phyloP scores from a whole-genome alignment of 2,113 vertebrate genomes.

The Callocephalon fimbriatum region DNA sequence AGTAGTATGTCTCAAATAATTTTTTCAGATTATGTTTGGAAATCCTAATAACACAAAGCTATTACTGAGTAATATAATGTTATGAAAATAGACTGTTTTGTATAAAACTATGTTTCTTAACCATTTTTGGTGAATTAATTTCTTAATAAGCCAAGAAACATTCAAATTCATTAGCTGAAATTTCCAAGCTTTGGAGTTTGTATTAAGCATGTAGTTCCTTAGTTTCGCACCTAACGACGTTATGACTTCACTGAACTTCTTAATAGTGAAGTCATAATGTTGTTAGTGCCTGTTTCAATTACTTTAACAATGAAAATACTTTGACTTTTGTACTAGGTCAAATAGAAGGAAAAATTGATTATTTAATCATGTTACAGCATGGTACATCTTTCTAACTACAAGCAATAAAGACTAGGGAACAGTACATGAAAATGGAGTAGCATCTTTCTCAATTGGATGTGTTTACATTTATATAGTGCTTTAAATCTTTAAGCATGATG shows the following conservation, averaged over 20 bases:
- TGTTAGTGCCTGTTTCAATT: background rate
- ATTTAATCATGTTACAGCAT: background rate
- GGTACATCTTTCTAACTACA: background rate
- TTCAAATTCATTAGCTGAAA: background rate
- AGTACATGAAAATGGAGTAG: background rate
- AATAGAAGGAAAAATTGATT: background rate
- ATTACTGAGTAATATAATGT: background rate
- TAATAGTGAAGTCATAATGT: background rate
- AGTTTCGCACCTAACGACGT: background rate
- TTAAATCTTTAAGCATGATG: background rate
- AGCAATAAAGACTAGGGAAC: background rate
- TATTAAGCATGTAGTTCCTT: background rate
- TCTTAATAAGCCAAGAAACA: background rate
- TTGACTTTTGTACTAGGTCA: background rate
- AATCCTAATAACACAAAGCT: background rate
- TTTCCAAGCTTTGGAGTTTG: background rate
- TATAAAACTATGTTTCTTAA: background rate
- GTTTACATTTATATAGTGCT: background rate
- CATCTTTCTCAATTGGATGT: background rate
- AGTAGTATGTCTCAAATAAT: background rate
- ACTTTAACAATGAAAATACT: background rate
- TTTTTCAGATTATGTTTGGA: background rate
- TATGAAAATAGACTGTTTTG: background rate
- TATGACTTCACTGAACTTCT: background rate
- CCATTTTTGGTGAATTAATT: background rate